Evolutionary conservation across 1,140 invertebrate genomes (phyloP).

Genomic region (Micrasema minimum): DNA sequence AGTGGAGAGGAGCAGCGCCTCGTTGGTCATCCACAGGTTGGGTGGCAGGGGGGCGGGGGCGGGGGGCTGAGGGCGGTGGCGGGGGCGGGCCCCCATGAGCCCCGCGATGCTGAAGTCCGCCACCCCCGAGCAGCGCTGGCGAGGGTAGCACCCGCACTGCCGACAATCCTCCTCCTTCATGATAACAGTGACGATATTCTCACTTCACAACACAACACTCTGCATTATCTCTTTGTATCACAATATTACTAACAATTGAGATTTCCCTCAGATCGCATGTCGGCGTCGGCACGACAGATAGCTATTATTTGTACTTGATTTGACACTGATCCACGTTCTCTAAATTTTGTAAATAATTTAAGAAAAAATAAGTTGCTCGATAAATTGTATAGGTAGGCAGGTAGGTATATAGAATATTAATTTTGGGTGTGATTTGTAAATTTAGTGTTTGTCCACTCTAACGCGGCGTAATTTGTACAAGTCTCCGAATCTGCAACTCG

Average conservation of each 20-base stretch:
- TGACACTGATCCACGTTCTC: neutral
- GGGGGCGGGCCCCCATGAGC: conserved; percentile 58
- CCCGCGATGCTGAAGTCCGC: conserved; percentile 64
- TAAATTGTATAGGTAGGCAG: neutral
- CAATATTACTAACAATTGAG: no score
- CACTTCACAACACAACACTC: no score
- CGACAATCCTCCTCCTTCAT: conserved; percentile 66
- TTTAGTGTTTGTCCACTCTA: no score
- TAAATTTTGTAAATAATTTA: neutral
- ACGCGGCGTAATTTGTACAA: no score
- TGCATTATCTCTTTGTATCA: no score
- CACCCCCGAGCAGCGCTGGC: conserved; percentile 44
- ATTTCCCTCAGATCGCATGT: no score
- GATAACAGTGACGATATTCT: neutral
- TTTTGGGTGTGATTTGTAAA: no score
- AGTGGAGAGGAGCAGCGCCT: conserved; percentile 63
- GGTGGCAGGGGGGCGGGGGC: conserved; percentile 45
- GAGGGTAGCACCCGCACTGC: conserved; percentile 59
- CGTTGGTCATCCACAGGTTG: conserved; percentile 57
- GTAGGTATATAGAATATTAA: neutral
- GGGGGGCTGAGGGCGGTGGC: conserved; percentile 38
- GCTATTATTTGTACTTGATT: no score
- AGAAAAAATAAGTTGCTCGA: neutral
- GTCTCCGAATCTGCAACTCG: no score
- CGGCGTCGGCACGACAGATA: neutral